Base-by-base conservation (phyloP, 2,113 vertebrate genomes). In the Cyprichromis sp. region DNA sequence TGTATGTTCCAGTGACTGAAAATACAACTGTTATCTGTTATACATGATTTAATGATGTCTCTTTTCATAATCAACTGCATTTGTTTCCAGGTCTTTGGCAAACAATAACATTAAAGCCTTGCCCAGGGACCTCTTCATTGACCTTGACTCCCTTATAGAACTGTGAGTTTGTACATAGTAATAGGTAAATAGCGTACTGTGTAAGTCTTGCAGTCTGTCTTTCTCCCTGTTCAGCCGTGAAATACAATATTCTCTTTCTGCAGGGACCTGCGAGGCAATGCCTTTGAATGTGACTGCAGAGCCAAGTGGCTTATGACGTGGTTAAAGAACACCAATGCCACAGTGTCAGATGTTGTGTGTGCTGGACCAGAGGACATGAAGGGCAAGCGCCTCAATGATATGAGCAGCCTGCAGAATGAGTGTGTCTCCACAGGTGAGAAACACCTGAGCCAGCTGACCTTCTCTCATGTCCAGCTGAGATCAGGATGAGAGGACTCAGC, bases 241-340 rank as follows among this genome's bases (percentile, higher is more conserved):
- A 45, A 31, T 14, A 36, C 50, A 31, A 31, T 66, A 5, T 24
- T 80, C 45, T 45, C 80, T 47, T 34, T 36, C 50, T 89, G 91
- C 95, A 99, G 99, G 93, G 99, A 99, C 92, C 96, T 99, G 95
- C 97, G 98, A 93, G 99, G 98, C 83, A 99, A 99, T 95, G 97
- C 97, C 83, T 98, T 99, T 90, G 97, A 99, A 91, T 99, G 99
- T 90, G 98, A 99, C 96, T 99, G 99, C 96, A 97, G 98, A 91
- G 97, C 97, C 88, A 99, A 99, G 95, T 99, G 99, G 99, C 92
- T 99, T 94, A 98, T 98, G 96, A 95, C 94, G 87, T 99, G 98
- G 99, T 91, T 99, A 95, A 98, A 98, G 95, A 98, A 95, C 97
- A 99, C 98, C 89, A 99, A 99, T 83, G 98, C 98, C 92, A 99